These are phyloP conservation scores for Propithecus perrieri DNA, from an alignment of 2,797 vertebrate species.

Conservation along the genomic window DNA sequence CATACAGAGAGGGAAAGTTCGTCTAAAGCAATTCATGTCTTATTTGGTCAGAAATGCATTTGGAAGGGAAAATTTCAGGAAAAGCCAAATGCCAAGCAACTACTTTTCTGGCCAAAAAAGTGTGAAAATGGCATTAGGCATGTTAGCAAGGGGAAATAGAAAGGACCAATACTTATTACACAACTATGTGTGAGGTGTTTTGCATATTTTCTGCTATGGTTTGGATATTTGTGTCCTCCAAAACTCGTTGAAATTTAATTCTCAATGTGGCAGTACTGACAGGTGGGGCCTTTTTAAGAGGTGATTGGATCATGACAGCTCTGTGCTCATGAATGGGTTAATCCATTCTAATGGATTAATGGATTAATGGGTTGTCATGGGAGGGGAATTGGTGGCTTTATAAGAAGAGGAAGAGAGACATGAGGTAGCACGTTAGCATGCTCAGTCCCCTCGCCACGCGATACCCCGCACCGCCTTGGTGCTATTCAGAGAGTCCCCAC, in stretches of 20 bases:
- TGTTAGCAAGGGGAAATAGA: background rate
- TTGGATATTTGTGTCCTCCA: background rate
- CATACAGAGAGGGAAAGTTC: background rate
- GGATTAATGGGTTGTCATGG: background rate
- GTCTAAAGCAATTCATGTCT: background rate
- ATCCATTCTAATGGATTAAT: background rate
- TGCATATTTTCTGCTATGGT: background rate
- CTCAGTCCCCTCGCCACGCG: background rate
- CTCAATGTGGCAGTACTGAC: background rate
- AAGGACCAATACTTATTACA: background rate
- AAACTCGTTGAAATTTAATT: background rate
- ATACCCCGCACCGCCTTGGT: background rate
- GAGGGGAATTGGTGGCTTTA: background rate
- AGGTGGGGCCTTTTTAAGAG: background rate
- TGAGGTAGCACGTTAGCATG: background rate
- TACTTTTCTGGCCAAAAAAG: background rate
- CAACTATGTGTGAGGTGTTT: fast-evolving
- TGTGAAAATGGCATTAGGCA: background rate
- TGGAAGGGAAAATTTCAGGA: background rate
- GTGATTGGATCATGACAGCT: background rate
- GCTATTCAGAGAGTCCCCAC: background rate
- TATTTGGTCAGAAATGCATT: background rate
- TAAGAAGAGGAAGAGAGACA: background rate
- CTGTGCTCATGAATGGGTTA: background rate
- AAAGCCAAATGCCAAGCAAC: background rate